Evolutionary conservation across 2,888 invertebrate genomes (phyloP), one percentile per base, ranked within the genome.

Genomic region (Plagodis pulveraria): DNA sequence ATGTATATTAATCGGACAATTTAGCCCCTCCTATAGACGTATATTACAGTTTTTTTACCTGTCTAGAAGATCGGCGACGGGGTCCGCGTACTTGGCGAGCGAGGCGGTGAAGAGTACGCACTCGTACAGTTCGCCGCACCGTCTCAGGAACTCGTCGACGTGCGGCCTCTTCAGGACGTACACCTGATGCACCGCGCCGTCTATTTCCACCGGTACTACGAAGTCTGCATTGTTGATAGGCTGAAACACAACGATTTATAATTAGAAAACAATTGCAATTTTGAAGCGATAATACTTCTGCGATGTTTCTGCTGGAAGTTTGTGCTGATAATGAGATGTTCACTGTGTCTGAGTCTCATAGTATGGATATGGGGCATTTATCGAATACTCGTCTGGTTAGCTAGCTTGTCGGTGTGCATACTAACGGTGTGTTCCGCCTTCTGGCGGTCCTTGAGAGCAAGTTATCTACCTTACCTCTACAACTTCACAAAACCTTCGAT

Each of bases 191-290:
- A 99, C 97, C 50, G 98, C 98, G 71, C 99, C 99, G 93, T 99
- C 99, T 80, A 99, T 99, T 93, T 99, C 99, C 64, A 99, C 99
- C 65, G 99, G 99, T 83, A 99, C 99, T 81, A 99, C 97, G 93
- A 99, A 99, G 94, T 99, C 99, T 71, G 99, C 99, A 94, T 99
- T 99, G 94, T 97, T 98, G 90, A 99, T 99, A 70, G 99, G 99
- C 98, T 99, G 93, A 51, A 59, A 59, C 11, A 45, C 33, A 59
- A n/a, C 12, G n/a, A 42, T 45, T 1, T 10, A 10, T 12, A 12
- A 9, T 53, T 45, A 52, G 33, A n/a, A 22, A 22, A 22, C 22
- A 22, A 22, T 22, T 4, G 22, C 22, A 22, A 22, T 22, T 2
- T 22, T 22, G 22, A 22, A 22, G 22, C 22, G 4, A 22, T 22